A percentile compares a stretch with the other conserved stretches of the same genome.
phyloP scores from a whole-genome alignment of 1,140 invertebrate species.

The Drosophila virilis region DNA sequence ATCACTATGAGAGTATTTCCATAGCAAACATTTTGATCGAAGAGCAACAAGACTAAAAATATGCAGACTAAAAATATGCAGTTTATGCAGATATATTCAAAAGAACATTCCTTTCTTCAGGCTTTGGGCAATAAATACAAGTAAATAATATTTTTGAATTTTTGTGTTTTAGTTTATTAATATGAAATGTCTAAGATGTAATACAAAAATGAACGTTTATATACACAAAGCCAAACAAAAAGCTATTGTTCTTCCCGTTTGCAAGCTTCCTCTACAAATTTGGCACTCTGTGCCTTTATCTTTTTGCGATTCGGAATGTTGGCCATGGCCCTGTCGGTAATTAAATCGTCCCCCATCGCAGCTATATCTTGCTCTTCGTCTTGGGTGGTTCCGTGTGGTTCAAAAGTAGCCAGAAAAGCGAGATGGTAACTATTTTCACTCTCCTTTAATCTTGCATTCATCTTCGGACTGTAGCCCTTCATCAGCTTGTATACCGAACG shows the following conservation, averaged over 20 bases:
- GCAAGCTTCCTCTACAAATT: slow-evolving; percentile 63
- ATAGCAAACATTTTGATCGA: no score
- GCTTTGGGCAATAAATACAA: no score
- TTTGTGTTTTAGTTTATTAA: no score
- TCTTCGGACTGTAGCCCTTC: neutral
- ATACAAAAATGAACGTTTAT: no score
- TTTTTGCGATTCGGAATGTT: slow-evolving; percentile 76
- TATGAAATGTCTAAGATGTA: no score
- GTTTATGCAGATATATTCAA: no score
- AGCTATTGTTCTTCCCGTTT: slow-evolving; percentile 48
- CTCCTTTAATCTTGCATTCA: neutral
- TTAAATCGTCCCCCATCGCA: slow-evolving; percentile 30
- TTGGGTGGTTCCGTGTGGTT: slow-evolving; percentile 21
- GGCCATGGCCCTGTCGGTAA: slow-evolving; percentile 64
- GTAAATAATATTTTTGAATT: no score
- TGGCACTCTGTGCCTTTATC: slow-evolving; percentile 73
- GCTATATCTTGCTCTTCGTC: neutral
- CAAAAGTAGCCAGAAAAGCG: neutral
- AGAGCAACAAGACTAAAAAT: no score
- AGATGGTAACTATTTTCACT: neutral
- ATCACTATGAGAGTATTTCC: no score
- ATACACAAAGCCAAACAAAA: neutral
- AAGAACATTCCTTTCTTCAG: no score
- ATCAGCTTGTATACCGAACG: slow-evolving; percentile 46
- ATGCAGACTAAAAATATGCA: no score